phyloP scores from a whole-genome alignment of 2,888 invertebrate species.

The Nomada hirtipes region DNA sequence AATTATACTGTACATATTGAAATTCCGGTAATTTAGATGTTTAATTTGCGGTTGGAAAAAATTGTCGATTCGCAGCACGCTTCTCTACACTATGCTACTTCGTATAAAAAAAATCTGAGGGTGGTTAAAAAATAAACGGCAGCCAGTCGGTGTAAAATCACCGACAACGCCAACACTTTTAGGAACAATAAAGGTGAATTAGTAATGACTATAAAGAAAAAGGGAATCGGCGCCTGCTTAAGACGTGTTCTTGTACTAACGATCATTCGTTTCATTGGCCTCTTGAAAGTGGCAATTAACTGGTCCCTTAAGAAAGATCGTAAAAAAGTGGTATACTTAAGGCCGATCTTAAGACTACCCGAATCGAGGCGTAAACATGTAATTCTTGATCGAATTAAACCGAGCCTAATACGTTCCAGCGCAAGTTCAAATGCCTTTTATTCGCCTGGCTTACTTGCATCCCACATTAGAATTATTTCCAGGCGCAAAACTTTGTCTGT shows the following conservation, averaged over 20 bases:
- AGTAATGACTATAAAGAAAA: neutral
- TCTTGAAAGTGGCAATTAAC: conserved; percentile 48
- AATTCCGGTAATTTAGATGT: too few relatives aligned
- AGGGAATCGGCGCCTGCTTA: conserved; percentile 1
- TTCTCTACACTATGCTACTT: neutral
- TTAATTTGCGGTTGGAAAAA: too few relatives aligned
- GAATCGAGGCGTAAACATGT: conserved; percentile 43
- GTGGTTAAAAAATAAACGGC: neutral
- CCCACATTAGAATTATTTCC: neutral
- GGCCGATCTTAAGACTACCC: conserved; percentile 24
- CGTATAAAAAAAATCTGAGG: neutral
- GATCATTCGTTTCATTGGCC: conserved; percentile 43
- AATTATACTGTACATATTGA: too few relatives aligned
- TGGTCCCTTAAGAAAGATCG: conserved; percentile 31
- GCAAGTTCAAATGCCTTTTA: neutral
- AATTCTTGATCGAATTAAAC: conserved; percentile 50
- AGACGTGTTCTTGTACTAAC: conserved; percentile 29
- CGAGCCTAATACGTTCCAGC: conserved; percentile 15
- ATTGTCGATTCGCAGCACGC: neutral
- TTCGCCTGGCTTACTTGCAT: neutral
- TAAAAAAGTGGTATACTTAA: conserved; percentile 50
- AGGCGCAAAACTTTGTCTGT: neutral
- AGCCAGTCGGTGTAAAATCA: neutral
- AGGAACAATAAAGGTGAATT: conserved; percentile 3
- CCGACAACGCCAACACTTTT: neutral